Evolutionary conservation across 2,113 vertebrate species (phyloP).

Genomic region (Accipiter cooperii): DNA sequence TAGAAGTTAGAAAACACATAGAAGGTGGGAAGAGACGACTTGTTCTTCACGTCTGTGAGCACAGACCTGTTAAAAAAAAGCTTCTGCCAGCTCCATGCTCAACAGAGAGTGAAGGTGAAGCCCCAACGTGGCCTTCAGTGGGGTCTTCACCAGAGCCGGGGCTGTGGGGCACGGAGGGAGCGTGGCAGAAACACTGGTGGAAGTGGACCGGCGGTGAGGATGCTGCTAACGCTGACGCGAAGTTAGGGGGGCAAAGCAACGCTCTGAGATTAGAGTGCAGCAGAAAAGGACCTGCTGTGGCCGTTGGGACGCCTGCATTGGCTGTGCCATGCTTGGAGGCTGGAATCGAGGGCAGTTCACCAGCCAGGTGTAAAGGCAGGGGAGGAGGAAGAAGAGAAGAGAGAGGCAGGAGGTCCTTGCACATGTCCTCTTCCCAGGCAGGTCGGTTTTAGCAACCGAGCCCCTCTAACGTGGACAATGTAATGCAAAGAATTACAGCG

Average conservation of each 20-base stretch:
- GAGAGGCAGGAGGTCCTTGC: background rate
- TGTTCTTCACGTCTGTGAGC: background rate
- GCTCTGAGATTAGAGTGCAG: background rate
- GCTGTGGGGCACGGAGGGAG: background rate
- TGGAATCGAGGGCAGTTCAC: background rate
- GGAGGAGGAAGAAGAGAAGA: background rate
- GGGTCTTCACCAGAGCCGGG: background rate
- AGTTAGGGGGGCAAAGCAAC: background rate
- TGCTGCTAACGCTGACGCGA: background rate
- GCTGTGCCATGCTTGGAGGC: background rate
- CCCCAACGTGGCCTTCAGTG: background rate
- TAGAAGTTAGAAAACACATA: background rate
- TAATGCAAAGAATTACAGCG: background rate
- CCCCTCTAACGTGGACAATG: background rate
- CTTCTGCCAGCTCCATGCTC: background rate
- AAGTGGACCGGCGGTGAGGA: background rate
- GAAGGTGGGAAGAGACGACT: background rate
- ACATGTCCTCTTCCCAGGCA: background rate
- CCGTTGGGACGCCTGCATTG: accelerated
- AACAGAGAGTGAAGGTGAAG: background rate
- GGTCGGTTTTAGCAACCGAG: background rate
- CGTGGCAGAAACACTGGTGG: background rate
- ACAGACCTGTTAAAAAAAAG: background rate
- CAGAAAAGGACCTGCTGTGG: background rate
- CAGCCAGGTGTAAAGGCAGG: background rate